phyloP scores from a whole-genome alignment of 2,888 invertebrate species.

The Geotrupes spiniger region DNA sequence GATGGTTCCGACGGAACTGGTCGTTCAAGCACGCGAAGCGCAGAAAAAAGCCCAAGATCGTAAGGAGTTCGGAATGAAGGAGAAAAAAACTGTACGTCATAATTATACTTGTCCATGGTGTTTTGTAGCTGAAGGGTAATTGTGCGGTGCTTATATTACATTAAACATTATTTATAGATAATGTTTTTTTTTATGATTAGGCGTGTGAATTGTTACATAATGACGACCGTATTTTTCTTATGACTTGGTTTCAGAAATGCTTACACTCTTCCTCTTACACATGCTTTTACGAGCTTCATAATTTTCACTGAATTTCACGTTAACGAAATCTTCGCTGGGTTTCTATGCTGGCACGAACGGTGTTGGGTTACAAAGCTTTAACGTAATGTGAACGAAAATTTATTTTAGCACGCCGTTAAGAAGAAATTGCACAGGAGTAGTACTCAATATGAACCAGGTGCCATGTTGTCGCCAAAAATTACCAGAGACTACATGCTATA shows the following conservation, averaged over 20 bases:
- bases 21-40: slow-evolving; percentile 59
- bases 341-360: too few relatives aligned
- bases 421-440: slow-evolving; percentile 45
- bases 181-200: too few relatives aligned
- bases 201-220: too few relatives aligned
- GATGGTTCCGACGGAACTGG: slow-evolving; percentile 71
- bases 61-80: slow-evolving; percentile 41
- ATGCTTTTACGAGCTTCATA: too few relatives aligned
- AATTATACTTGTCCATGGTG: slow-evolving; percentile 26
- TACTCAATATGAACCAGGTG: slow-evolving; percentile 46
- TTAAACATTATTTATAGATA: too few relatives aligned
- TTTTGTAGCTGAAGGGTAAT: slow-evolving; percentile 24
- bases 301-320: too few relatives aligned
- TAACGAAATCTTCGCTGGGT: too few relatives aligned
- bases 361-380: too few relatives aligned
- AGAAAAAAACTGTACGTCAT: slow-evolving; percentile 42
- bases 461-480: slow-evolving; percentile 41
- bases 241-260: too few relatives aligned
- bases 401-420: slow-evolving; percentile 28
- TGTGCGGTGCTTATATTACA: neutral
- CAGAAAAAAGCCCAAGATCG: slow-evolving; percentile 42
- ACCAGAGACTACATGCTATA: slow-evolving; percentile 36
- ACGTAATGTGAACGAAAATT: slow-evolving; percentile 4
- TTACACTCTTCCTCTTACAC: too few relatives aligned
- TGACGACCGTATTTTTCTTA: too few relatives aligned